Percentiles rank a stretch among this genome's conserved stretches.
These are phyloP conservation scores for Nesidiocoris tenuis DNA, from an alignment of 2,888 invertebrate genomes.

Conservation along the genomic window DNA sequence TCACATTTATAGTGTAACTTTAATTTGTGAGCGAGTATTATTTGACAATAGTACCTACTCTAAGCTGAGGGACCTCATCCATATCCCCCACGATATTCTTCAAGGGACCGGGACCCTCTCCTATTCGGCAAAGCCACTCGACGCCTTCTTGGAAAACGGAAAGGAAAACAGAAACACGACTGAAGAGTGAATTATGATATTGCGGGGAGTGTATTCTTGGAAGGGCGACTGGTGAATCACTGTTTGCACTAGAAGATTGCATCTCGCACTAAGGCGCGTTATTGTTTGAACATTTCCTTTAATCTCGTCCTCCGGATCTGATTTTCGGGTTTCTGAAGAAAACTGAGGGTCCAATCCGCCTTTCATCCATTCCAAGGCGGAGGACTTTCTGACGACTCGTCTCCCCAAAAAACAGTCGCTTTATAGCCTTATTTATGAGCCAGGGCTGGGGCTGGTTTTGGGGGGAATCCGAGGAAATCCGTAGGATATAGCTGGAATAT, in stretches of 20 bases:
- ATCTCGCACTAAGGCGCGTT: slow-evolving; percentile 37
- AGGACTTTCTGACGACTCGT: not conserved
- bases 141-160: slow-evolving; percentile 11
- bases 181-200: slow-evolving; percentile 40
- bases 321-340: slow-evolving; percentile 26
- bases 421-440: slow-evolving; percentile 16
- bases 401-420: not conserved
- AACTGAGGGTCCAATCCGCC: slow-evolving; percentile 19
- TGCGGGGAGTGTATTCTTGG: slow-evolving; percentile 17
- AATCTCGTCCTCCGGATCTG: slow-evolving; percentile 37
- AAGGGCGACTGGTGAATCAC: slow-evolving; percentile 29
- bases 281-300: slow-evolving; percentile 43
- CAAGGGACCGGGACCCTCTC: not conserved
- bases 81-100: not conserved
- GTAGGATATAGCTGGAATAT: too few relatives aligned
- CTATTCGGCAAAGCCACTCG: not conserved
- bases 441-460: not conserved
- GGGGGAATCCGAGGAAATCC: too few relatives aligned
- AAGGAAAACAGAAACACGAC: not conserved
- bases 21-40: too few relatives aligned
- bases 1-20: too few relatives aligned
- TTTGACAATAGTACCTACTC: too few relatives aligned
- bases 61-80: too few relatives aligned
- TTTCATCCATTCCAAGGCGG: slow-evolving; percentile 9
- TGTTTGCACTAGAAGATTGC: slow-evolving; percentile 41